Evolutionary conservation across 2,797 vertebrate genomes (phyloP), one percentile per base, ranked within the genome.

Genomic region (Gobio occitaniae): DNA sequence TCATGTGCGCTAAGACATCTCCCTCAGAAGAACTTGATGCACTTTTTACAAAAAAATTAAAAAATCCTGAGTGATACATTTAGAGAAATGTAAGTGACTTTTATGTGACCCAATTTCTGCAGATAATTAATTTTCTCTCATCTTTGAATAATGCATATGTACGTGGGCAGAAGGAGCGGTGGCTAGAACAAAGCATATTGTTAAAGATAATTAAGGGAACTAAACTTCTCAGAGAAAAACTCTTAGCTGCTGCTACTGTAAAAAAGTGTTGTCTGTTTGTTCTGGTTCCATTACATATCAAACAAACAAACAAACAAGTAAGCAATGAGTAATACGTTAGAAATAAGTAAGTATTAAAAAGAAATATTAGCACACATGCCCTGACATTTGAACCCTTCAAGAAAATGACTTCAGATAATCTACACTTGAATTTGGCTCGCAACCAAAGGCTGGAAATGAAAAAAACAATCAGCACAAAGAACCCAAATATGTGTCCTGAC

Each of bases 81-180:
- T 47, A 29, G 41, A 17, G 13, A 65, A 65, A 78, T 79, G 61
- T 29, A 66, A 21, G 44, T n/a, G 19, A 48, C 59, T 78, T 80
- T 10, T n/a, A 10, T 36, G 29, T 81, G 79, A 59, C 50, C 48
- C 19, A 59, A 44, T 41, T 56, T 41, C 48, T 71, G 52, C 50
- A 29, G 13, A 70, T 56, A 70, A 71, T 70, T 56, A 16, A 80
- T 80, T 66, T 66, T 48, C 48, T 63, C 41, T 65, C 77, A 13
- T 48, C 41, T 65, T 19, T 79, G 25, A 79, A 79, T 79, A 79
- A 79, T 65, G 77, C 59, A 65, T 65, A 32, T 32, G 16, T 38
- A 48, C 63, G 17, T 80, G 47, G 78, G 48, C 63, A 80, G 44
- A 80, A 68, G 47, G 29, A 66, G 47, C 47, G 4, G 11, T 38